These are phyloP conservation scores for Alosa sapidissima DNA, from an alignment of 2,797 vertebrate genomes.

Conservation along the genomic window DNA sequence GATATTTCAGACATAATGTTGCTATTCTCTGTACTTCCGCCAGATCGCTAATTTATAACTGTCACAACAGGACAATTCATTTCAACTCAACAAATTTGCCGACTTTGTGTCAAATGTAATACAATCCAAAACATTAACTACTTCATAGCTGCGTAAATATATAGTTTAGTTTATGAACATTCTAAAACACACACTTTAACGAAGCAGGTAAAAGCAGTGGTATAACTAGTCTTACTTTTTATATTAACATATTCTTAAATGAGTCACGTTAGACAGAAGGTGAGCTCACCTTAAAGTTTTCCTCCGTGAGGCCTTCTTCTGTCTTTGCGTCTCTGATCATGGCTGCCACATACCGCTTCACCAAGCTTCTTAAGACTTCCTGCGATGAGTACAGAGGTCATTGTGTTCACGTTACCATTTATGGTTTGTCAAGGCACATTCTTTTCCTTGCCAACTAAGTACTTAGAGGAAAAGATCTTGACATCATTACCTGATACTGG, in stretches of 20 bases:
- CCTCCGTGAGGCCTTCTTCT: slow-evolving; percentile 92
- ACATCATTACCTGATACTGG: slow-evolving; percentile 86
- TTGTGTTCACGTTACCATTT: neutral
- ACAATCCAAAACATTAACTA: too few relatives aligned
- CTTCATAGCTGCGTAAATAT: too few relatives aligned
- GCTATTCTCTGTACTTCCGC: too few relatives aligned
- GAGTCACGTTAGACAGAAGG: neutral
- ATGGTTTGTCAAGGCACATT: neutral
- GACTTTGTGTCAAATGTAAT: too few relatives aligned
- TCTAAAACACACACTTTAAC: slow-evolving; percentile 13
- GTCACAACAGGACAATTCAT: too few relatives aligned
- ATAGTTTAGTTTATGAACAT: too few relatives aligned
- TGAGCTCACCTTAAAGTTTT: slow-evolving; percentile 92
- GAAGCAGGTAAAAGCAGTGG: too few relatives aligned
- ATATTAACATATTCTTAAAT: neutral
- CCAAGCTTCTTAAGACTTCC: slow-evolving; percentile 93
- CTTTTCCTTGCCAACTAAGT: neutral
- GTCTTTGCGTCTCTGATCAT: slow-evolving; percentile 97
- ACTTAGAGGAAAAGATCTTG: neutral
- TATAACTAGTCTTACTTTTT: too few relatives aligned
- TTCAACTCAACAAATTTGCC: too few relatives aligned
- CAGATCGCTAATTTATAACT: too few relatives aligned
- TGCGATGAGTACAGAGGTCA: slow-evolving; percentile 57
- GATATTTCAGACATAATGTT: too few relatives aligned
- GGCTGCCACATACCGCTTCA: slow-evolving; percentile 95